These are phyloP conservation scores for Oophaga pumilio DNA, from an alignment of 2,113 vertebrate genomes.

Conservation along the genomic window DNA sequence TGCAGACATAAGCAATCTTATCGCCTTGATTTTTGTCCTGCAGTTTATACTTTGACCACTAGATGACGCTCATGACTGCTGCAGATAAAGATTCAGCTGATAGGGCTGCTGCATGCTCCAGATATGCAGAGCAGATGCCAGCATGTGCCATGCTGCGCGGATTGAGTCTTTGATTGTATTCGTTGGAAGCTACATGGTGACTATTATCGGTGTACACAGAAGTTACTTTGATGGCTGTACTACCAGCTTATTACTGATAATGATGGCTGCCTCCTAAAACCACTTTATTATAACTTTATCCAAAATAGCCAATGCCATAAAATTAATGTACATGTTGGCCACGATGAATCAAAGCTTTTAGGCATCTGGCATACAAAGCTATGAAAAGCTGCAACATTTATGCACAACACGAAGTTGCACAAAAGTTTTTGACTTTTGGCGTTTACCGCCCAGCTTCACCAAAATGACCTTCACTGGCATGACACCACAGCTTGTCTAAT, in stretches of 20 bases:
- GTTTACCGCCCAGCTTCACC: too few relatives aligned
- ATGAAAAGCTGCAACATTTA: too few relatives aligned
- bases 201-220: neutral
- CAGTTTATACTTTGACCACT: slow-evolving; percentile 22
- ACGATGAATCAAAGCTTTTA: too few relatives aligned
- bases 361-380: too few relatives aligned
- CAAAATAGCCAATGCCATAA: too few relatives aligned
- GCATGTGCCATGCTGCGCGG: neutral
- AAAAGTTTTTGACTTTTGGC: too few relatives aligned
- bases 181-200: neutral
- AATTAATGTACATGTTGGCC: too few relatives aligned
- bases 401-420: too few relatives aligned
- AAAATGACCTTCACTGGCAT: too few relatives aligned
- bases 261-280: too few relatives aligned
- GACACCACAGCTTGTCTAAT: too few relatives aligned
- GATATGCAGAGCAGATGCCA: neutral
- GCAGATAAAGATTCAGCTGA: neutral
- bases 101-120: neutral
- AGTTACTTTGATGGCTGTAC: neutral
- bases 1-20: neutral
- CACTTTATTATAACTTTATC: too few relatives aligned
- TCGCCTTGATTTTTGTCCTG: neutral
- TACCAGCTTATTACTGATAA: neutral
- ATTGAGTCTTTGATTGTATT: neutral
- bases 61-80: neutral